Conservation (phyloP, 2,888 invertebrate genomes). For the Acrobeloides nanus region DNA sequence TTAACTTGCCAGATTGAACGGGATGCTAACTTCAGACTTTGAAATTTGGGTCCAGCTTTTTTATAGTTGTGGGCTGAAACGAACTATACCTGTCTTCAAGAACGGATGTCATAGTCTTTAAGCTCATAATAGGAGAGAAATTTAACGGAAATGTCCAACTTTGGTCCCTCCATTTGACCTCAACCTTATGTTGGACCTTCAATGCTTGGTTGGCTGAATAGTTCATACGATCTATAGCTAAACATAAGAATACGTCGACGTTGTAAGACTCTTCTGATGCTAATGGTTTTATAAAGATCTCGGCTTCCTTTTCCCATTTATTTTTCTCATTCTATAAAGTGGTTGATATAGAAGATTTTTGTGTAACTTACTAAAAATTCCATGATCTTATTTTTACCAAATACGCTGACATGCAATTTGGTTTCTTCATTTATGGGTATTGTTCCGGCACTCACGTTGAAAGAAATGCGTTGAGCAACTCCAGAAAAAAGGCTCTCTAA, state of each 20-base stretch:
- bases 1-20: too few species aligned
- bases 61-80: too few species aligned
- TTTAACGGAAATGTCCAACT: constrained; percentile 26
- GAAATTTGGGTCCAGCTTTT: too few species aligned
- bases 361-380: constrained; percentile 22
- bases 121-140: constrained; percentile 33
- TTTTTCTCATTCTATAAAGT: constrained; percentile 18
- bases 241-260: constrained; percentile 13
- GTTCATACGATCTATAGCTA: constrained; percentile 24
- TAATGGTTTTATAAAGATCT: constrained; percentile 10
- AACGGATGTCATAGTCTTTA: constrained; percentile 32
- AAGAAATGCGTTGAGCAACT: constrained; percentile 17
- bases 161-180: constrained; percentile 37
- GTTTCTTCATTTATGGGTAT: constrained; percentile 4
- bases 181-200: constrained; percentile 10
- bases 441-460: constrained; percentile 21
- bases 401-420: too few species aligned
- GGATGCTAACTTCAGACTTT: too few species aligned
- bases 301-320: constrained; percentile 17
- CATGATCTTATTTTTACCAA: constrained; percentile 7
- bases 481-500: too few species aligned
- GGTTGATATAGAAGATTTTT: neutral
- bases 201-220: constrained; percentile 18
- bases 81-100: constrained; percentile 31
- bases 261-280: constrained; percentile 10